A percentile compares a stretch with the other conserved stretches of the same genome.
phyloP scores from a whole-genome alignment of 2,113 vertebrate genomes.

The Marmota flaviventris region DNA sequence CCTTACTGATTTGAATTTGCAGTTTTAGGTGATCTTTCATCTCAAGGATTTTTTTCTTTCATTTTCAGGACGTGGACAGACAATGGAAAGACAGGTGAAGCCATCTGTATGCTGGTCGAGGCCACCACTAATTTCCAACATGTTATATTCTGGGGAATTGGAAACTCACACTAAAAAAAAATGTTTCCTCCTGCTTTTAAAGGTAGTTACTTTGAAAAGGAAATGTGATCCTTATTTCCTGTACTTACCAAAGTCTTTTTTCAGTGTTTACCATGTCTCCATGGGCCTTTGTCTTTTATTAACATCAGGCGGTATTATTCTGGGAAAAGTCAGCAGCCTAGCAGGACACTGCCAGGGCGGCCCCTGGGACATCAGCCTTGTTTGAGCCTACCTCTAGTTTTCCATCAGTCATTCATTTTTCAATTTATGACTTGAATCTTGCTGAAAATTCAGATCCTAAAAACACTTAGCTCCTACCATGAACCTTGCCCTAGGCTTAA shows the following conservation, averaged over 20 bases:
- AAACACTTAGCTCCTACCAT: not conserved
- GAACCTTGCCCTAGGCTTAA: not conserved
- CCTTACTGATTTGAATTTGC: constrained; percentile 15
- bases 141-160: not conserved
- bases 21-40: constrained; percentile 11
- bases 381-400: not conserved
- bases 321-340: not conserved
- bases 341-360: not conserved
- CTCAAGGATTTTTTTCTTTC: not conserved
- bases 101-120: not conserved
- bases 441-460: not conserved
- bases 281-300: constrained; percentile 35
- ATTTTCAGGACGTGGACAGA: not conserved
- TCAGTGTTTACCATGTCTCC: not conserved
- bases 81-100: constrained; percentile 11
- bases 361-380: not conserved
- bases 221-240: constrained; percentile 3
- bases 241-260: constrained; percentile 28
- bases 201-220: constrained; percentile 45
- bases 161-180: not conserved
- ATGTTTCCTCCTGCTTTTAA: not conserved
- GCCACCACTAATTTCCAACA: not conserved
- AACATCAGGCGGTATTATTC: constrained; percentile 28
- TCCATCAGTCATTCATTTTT: constrained; percentile 4
- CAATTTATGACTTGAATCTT: not conserved